Evolutionary conservation across 2,797 vertebrate genomes (phyloP).

Genomic region (Notolabrus celidotus): DNA sequence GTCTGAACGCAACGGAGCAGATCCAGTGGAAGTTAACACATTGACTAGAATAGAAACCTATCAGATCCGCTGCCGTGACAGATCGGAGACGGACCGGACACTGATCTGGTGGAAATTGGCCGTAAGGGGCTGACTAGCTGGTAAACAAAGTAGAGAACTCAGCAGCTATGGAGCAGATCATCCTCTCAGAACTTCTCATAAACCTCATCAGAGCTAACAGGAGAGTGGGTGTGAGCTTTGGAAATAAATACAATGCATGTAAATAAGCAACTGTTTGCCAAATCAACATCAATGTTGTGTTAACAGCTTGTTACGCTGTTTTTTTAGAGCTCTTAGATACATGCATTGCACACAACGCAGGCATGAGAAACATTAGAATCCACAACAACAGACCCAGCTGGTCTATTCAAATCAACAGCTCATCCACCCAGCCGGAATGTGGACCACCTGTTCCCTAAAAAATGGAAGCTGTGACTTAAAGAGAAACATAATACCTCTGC

Average conservation of each 20-base stretch:
- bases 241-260: not conserved
- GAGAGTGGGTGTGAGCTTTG: not conserved
- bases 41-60: too few relatives aligned
- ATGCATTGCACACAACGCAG: not conserved
- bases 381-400: conserved; percentile 34
- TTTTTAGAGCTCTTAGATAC: not conserved
- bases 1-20: too few relatives aligned
- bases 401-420: conserved; percentile 13
- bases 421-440: not conserved
- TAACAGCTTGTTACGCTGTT: not conserved
- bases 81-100: too few relatives aligned
- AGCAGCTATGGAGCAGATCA: too few relatives aligned
- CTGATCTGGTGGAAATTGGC: too few relatives aligned
- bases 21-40: too few relatives aligned
- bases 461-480: not conserved
- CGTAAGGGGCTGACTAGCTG: not conserved
- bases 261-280: not conserved
- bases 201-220: not conserved
- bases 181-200: not conserved
- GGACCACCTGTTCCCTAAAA: conserved; percentile 4
- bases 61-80: too few relatives aligned
- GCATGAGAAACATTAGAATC: conserved; percentile 4
- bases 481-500: conserved; percentile 85
- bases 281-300: not conserved
- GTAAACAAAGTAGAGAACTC: not conserved